These are phyloP conservation scores for Dendrocincla tyrannina DNA, from an alignment of 2,797 vertebrate species.

Conservation along the genomic window DNA sequence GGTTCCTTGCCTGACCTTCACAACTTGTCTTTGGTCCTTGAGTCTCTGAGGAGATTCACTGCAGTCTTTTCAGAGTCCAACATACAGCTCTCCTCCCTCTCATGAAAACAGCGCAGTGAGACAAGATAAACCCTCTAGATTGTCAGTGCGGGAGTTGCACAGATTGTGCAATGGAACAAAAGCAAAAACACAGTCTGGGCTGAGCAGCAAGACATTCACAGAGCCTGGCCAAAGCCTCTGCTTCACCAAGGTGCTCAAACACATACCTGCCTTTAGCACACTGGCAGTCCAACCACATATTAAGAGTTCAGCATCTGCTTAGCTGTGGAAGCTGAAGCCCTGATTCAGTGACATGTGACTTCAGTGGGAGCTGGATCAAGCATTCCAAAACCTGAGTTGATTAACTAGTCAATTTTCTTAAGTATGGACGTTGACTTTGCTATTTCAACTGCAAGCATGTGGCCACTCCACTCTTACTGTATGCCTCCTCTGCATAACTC, in stretches of 20 bases:
- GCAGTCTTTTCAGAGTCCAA: not conserved
- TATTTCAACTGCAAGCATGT: not conserved
- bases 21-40: not conserved
- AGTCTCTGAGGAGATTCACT: not conserved
- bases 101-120: not conserved
- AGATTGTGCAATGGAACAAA: constrained; percentile 17
- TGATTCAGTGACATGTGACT: constrained; percentile 49
- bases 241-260: not conserved
- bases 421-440: not conserved
- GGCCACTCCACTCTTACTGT: not conserved
- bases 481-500: not conserved
- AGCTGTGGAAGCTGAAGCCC: constrained; percentile 6
- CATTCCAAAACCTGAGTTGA: constrained; percentile 33
- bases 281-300: not conserved
- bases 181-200: not conserved
- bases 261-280: not conserved
- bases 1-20: constrained; percentile 10
- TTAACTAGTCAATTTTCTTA: constrained; percentile 21
- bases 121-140: constrained; percentile 18
- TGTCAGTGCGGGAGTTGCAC: not conserved
- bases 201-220: not conserved
- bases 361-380: constrained; percentile 26
- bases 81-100: not conserved
- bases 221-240: not conserved
- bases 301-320: not conserved